Percentiles rank a stretch among this genome's conserved stretches.
Conservation (phyloP, 2,113 vertebrate species). For the Proteles cristata region DNA sequence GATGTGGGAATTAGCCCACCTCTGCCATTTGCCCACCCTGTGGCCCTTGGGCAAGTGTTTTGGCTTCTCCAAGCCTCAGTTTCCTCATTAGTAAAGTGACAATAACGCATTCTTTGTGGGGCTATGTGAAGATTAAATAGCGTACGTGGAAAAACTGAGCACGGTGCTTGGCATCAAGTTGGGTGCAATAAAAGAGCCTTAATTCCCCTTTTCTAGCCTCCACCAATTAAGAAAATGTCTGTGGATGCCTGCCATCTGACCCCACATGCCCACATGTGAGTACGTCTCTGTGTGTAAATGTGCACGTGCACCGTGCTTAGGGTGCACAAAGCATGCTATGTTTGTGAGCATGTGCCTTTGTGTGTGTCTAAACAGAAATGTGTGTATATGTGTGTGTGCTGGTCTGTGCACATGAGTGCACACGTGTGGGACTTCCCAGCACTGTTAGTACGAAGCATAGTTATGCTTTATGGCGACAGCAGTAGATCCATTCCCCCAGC, state of each 20-base stretch:
- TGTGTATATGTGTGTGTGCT: neutral
- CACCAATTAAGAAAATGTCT: neutral
- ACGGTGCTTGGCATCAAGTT: neutral
- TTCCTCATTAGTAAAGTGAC: neutral
- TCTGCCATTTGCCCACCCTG: neutral
- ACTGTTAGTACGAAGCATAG: conserved; percentile 72
- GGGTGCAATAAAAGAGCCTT: neutral
- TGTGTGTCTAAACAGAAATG: neutral
- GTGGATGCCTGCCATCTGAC: neutral
- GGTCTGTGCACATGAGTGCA: neutral
- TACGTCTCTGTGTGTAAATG: neutral
- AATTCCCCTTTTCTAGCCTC: neutral
- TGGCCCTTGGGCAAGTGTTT: neutral
- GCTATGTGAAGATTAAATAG: neutral
- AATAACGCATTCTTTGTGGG: neutral
- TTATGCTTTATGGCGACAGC: conserved; percentile 46
- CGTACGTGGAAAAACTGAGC: neutral
- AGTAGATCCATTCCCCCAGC: conserved; percentile 18
- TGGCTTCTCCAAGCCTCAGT: neutral
- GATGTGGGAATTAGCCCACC: neutral
- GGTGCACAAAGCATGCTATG: neutral
- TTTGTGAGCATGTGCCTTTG: neutral
- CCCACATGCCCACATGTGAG: accelerated
- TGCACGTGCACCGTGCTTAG: neutral
- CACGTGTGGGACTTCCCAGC: conserved; percentile 64